Evolutionary conservation across 2,113 vertebrate species (phyloP).

Genomic region (Halichoeres trimaculatus): DNA sequence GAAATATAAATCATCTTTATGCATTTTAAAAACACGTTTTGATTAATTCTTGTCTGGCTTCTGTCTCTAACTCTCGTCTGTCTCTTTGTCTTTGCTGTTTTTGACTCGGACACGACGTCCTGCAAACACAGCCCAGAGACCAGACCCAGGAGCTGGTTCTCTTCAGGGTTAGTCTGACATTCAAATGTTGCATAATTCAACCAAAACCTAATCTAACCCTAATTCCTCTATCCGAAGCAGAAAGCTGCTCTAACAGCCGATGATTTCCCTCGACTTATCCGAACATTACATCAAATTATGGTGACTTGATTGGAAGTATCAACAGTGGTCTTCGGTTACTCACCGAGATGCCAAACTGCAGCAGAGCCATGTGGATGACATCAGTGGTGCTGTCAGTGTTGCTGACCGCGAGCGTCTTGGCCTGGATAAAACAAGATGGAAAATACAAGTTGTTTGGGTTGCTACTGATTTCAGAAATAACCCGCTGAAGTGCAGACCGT

Average conservation of each 20-base stretch:
- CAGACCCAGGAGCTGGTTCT: not conserved
- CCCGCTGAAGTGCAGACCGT: not conserved
- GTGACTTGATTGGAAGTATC: not conserved
- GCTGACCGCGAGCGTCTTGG: conserved; percentile 91
- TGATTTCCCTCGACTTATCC: not conserved
- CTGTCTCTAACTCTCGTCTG: not conserved
- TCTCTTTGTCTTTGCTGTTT: not conserved
- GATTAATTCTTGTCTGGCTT: not conserved
- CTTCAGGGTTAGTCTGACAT: not conserved
- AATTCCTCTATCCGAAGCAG: not conserved
- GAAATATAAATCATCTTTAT: not conserved
- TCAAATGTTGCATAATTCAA: not conserved
- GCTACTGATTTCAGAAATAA: not conserved
- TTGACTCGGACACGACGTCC: not conserved
- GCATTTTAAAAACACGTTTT: too few species aligned
- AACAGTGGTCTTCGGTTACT: conserved; percentile 62
- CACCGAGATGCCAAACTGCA: conserved; percentile 92
- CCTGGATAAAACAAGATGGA: conserved; percentile 76
- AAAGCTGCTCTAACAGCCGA: not conserved
- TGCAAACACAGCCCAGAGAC: not conserved
- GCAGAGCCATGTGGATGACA: conserved; percentile 89
- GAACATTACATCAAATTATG: not conserved
- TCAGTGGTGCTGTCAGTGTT: conserved; percentile 90
- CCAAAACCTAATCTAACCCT: not conserved
- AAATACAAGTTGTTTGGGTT: conserved; percentile 5